Evolutionary conservation across 2,797 vertebrate genomes (phyloP), one percentile per base, ranked within the genome.

Genomic region (Sebastes ruberrimus): DNA sequence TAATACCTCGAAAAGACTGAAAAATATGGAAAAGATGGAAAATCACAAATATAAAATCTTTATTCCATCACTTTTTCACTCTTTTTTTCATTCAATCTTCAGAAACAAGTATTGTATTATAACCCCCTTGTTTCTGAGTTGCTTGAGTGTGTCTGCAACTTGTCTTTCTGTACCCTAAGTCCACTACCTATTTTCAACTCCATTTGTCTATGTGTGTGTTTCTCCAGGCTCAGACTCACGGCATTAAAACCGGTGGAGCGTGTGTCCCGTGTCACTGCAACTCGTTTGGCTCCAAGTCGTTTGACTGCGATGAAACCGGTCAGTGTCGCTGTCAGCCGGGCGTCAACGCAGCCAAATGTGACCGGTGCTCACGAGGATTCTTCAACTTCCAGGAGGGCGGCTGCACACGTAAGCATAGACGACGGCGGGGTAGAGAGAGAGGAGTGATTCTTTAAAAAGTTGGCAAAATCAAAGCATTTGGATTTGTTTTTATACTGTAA

Each of bases 201-300:
- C 7, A 3, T 14, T 25, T 67, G 5, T 49, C 14, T 57, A 20
- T 74, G 33, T 85, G 23, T 83, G 38, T 92, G 63, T 79, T 42
- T 74, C 91, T 78, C 9, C 92, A 99, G 98, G 81, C 95, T 79
- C 87, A 93, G 92, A 98, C 96, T n/a, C 97, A 97, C 4, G 97
- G 96, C 73, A 78, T 98, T 2, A 88, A 94, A 33, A 95, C 93
- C 0, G 91, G 93, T 18, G 96, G 96, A 22, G 95, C 94, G n/a
- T 99, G 99, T 32, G 65, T 96, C 68, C 97, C 98, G 0, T 99
- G 99, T 85, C 97, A 98, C 91, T 99, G 99, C 82, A 99, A 98
- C 93, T 99, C 98, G 0, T 99, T 98, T 72, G 99, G 98, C 4
- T 99, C 99, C 68, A 99, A 99, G 88, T 99, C 98, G 0, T 99